Evolutionary conservation across 2,797 vertebrate species (phyloP).

Genomic region (Pyrocephalus nanus): DNA sequence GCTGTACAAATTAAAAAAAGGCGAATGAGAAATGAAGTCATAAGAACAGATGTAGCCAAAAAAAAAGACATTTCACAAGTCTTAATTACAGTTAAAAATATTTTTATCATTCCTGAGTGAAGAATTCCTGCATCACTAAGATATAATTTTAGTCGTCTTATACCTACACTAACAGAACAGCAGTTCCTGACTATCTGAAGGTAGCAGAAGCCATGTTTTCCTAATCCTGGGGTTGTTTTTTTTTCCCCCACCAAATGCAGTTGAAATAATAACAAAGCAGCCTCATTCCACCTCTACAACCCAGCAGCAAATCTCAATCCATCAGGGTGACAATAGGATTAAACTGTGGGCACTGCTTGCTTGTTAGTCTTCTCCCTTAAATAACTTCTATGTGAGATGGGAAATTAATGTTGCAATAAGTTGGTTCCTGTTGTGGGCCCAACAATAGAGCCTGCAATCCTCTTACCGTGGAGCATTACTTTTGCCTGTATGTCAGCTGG

Average conservation of each 20-base stretch:
- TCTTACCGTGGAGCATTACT: slow-evolving; percentile 39
- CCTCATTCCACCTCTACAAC: slow-evolving; percentile 4
- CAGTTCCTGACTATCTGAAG: slow-evolving; percentile 12
- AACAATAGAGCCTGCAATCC: slow-evolving; percentile 54
- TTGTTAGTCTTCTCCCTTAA: slow-evolving; percentile 46
- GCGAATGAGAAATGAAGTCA: neutral
- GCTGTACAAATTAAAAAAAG: neutral
- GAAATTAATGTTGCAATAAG: slow-evolving; percentile 57
- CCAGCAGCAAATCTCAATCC: slow-evolving; percentile 50
- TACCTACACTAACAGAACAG: slow-evolving; percentile 15
- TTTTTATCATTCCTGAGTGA: neutral
- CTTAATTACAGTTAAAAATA: slow-evolving; percentile 46
- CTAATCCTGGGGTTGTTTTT: slow-evolving; percentile 16
- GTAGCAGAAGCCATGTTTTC: slow-evolving; percentile 29
- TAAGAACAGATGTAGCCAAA: neutral
- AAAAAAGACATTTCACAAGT: neutral
- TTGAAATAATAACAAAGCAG: slow-evolving; percentile 39
- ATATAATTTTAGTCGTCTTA: slow-evolving; percentile 38
- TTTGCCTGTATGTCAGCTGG: neutral
- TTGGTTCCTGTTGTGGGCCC: slow-evolving; percentile 36
- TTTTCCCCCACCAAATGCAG: neutral
- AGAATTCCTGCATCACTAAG: slow-evolving; percentile 39
- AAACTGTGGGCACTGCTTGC: slow-evolving; percentile 9
- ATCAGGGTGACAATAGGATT: slow-evolving; percentile 59
- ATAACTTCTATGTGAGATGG: slow-evolving; percentile 40